A percentile compares a stretch with the other conserved stretches of the same genome.
phyloP scores from a whole-genome alignment of 92 coral and sea anemone genomes.

The Metridium senile region DNA sequence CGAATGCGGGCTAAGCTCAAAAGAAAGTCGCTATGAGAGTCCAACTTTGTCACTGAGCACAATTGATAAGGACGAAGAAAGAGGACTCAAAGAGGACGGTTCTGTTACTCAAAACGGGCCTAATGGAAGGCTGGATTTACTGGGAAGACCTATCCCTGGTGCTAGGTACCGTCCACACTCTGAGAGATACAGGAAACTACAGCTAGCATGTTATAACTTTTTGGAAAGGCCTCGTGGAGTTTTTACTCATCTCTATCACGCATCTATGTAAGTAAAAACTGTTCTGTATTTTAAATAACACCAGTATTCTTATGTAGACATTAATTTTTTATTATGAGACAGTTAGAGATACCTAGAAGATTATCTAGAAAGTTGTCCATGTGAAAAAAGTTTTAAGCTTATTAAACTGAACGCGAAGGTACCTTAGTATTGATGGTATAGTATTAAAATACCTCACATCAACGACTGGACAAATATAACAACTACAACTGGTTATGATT shows the following conservation, averaged over 20 bases:
- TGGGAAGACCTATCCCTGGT: conserved; percentile 35
- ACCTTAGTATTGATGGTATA: not conserved
- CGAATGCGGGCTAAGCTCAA: conserved; percentile 35
- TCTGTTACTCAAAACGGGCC: conserved; percentile 48
- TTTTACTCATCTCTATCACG: conserved; percentile 45
- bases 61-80: conserved; percentile 33
- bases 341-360: conserved; percentile 34
- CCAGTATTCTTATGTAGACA: conserved; percentile 8
- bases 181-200: conserved; percentile 61
- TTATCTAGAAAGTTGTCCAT: not conserved
- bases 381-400: too few relatives aligned
- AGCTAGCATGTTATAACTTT: conserved; percentile 77
- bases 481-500: not conserved
- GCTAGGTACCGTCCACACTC: conserved; percentile 34
- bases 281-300: not conserved
- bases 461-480: not conserved
- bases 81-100: conserved; percentile 28
- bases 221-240: conserved; percentile 87
- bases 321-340: conserved; percentile 50
- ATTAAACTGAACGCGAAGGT: too few relatives aligned
- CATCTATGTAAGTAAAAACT: conserved; percentile 58
- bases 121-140: conserved; percentile 38
- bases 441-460: not conserved
- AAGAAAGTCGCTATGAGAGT: conserved; percentile 38
- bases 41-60: conserved; percentile 32